Base-by-base conservation (phyloP, 2,797 vertebrate species). In the Typhlichthys subterraneus region DNA sequence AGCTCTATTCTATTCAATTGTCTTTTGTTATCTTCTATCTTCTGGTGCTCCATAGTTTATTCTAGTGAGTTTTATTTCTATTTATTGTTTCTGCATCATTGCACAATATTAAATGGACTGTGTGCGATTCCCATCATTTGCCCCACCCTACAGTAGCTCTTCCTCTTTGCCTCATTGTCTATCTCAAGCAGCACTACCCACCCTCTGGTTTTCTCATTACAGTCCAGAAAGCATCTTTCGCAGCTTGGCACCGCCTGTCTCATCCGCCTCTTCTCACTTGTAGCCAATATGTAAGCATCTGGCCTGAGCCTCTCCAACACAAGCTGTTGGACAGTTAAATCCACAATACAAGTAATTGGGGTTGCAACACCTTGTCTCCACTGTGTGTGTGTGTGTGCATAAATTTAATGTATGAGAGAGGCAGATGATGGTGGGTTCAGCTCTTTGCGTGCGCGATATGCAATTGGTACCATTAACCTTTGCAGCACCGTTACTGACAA, bases 211-310 rank as follows among this genome's bases (percentile, higher is more conserved):
- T 85, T 73, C 81, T 85, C 79, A 76, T 85, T 80, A 65, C 74
- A 15, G 9, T 15, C 14, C 8, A 15, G 19, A 12, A 45, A 47
- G 23, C 42, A 13, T 54, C 42, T 15, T 54, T 47, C 12, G 75
- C 63, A 56, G 68, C 74, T 70, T 82, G 83, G 82, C 67, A 12
- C 54, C 1, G 45, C 45, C 66, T 62, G 72, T 74, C 50, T n/a
- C 47, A 74, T 85, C 81, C 77, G 86, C 67, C 69, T 10, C 4
- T 69, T 55, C 63, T 63, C 45, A 29, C 61, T 70, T 46, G 5
- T 53, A 65, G 84, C 85, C 85, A 87, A 79, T 81, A 84, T 77
- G 66, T 65, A 77, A 84, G 74, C 72, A 79, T 81, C 77, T 86
- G 79, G 75, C 70, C 70, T 15, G 4, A 17, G 61, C 63, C 63